Evolutionary conservation across 2,113 vertebrate species (phyloP).

Genomic region (Xerus inauris): DNA sequence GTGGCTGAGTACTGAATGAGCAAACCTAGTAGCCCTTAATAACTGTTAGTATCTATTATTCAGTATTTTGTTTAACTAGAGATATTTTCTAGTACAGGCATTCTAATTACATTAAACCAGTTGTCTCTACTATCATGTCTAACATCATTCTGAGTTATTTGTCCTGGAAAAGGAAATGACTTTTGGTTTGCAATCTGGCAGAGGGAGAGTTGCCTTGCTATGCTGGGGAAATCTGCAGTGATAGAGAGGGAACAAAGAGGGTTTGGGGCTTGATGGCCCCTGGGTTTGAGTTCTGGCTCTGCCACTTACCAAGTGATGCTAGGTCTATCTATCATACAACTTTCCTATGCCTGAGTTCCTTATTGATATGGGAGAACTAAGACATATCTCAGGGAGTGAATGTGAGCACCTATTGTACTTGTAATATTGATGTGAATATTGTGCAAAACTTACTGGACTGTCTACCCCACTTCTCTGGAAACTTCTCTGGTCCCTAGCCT

Average conservation of each 20-base stretch:
- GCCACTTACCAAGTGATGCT: background rate
- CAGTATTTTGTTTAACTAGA: background rate
- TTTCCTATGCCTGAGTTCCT: background rate
- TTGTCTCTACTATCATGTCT: background rate
- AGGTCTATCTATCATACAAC: background rate
- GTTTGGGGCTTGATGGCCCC: background rate
- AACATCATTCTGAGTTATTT: background rate
- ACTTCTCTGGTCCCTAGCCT: background rate
- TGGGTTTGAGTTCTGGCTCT: background rate
- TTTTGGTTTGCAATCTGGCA: background rate
- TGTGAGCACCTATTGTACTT: background rate
- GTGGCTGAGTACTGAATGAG: background rate
- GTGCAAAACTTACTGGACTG: background rate
- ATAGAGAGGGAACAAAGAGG: background rate
- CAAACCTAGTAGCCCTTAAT: background rate
- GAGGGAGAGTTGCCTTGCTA: background rate
- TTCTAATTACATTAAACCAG: background rate
- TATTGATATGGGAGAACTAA: background rate
- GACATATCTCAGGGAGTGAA: background rate
- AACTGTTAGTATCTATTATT: background rate
- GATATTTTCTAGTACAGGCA: slow-evolving; percentile 1
- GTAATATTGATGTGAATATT: background rate
- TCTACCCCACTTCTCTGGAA: background rate
- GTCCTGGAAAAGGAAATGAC: slow-evolving; percentile 20
- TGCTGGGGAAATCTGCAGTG: background rate